phyloP scores from a whole-genome alignment of 1,140 invertebrate species.

The Aphis gossypii region DNA sequence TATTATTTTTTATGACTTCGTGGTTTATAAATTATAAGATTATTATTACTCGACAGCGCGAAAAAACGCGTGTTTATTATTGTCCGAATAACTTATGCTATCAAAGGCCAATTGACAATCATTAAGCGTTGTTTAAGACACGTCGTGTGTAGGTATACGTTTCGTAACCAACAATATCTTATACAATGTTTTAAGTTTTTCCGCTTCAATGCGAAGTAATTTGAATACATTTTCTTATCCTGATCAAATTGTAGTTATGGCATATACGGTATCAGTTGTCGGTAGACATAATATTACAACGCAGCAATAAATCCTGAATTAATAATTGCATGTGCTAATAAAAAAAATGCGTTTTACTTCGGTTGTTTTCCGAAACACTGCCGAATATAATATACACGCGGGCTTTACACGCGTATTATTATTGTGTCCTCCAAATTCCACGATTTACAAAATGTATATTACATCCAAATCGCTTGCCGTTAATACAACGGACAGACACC shows the following conservation, averaged over 20 bases:
- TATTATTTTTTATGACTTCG: background rate
- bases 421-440: background rate
- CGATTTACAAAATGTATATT: background rate
- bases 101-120: slow-evolving; percentile 28
- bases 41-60: background rate
- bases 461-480: background rate
- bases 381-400: background rate
- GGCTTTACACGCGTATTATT: background rate
- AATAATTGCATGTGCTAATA: background rate
- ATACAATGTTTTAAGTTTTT: background rate
- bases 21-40: background rate
- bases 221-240: background rate
- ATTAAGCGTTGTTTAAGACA: background rate
- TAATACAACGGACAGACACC: background rate
- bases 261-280: background rate
- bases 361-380: background rate
- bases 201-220: background rate
- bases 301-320: background rate
- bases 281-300: background rate
- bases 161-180: background rate
- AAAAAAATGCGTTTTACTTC: background rate
- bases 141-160: background rate
- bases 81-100: background rate
- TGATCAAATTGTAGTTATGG: background rate
- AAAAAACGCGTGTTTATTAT: background rate